Base-by-base conservation (phyloP, 2,888 invertebrate genomes). In the Gibbula magus region DNA sequence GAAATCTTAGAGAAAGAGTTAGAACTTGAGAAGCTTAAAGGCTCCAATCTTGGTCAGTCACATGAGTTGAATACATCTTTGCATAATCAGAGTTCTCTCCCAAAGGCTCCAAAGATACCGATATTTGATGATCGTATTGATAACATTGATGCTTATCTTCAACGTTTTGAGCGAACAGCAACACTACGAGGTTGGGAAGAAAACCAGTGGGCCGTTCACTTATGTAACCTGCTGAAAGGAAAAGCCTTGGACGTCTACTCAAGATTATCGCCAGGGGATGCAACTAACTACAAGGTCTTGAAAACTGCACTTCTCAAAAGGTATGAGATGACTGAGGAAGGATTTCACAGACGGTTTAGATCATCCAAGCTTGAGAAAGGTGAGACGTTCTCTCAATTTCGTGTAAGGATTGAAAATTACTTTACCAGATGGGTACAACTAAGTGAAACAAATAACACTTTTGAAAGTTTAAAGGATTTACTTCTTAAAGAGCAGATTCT, bases 271-370 rank as follows among this genome's bases (percentile, higher is more conserved):
- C n/a, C 35, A 16, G 78, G 52, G 8, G n/a, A 81, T 32, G 78
- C 78, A 16, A 16, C 75, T 3, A 53, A 81, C 16, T 82, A 81
- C 78, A n/a, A 75, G 18, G 54, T 35, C 8, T 66, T 82, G 16
- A 79, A 80, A 75, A 51, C 20, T 20, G 80, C 81, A n/a, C 29
- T 82, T 5, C 39, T 82, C 3, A 78, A 78, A 39, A 39, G 80
- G 51, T 82, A 74, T 78, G 76, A 80, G 22, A 45, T 78, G 75
- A 82, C 80, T 32, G 78, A 78, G 29, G 78, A 82, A n/a, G 82
- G 82, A 1, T 82, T 80, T 56, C 66, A 39, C 32, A 45, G 66
- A 20, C 78, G 56, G 54, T 83, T 83, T 74, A 13, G 76, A 54
- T 53, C 45, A 18, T 13, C 5, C 56, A 61, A 29, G 51, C 54